Base-by-base conservation (phyloP, 2,888 invertebrate genomes). In the Arctia plantaginis region DNA sequence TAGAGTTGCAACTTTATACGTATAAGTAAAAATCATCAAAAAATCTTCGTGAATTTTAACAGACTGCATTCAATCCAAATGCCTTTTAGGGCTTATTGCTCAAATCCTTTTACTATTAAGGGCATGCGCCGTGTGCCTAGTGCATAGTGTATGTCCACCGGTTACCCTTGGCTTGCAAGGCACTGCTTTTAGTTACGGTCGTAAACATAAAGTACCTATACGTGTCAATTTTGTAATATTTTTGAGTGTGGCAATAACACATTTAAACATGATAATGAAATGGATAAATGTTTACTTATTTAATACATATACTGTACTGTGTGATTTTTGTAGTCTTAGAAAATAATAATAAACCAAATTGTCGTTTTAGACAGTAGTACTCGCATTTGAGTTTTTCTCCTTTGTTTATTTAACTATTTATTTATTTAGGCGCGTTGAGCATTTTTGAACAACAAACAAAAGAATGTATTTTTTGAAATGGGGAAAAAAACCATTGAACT, bases 141-240 rank as follows among this genome's bases (percentile, higher is more conserved):
- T 75, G 76, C 79, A 75, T 77, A 84, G 77, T 79, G 75, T 82
- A 82, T 76, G 82, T 77, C 84, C 77, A 90, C 90, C 71, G 81
- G 91, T 87, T 89, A 89, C 89, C 91, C 91, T 91, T 91, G 91
- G 87, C 81, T 84, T 69, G 74, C 78, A 82, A 87, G 76, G 82
- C 86, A 87, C 90, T 59, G 86, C 89, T 90, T 90, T 90, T 88
- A 89, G 86, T 51, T 70, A 78, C 79, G 72, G 71, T 79, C 77
- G 74, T 84, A 76, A 81, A 84, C 69, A 68, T 83, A 75, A 77
- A 84, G 67, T 80, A 81, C 74, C 67, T 76, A 59, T 71, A 67
- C 35, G 73, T 73, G 79, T 69, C 66, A 72, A 72, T 79, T 78
- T 80, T 74, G 82, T 80, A 80, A 80, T 79, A 66, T 73, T 73